Conservation (phyloP, 2,113 vertebrate genomes). For the Amblyopsis rosae region DNA sequence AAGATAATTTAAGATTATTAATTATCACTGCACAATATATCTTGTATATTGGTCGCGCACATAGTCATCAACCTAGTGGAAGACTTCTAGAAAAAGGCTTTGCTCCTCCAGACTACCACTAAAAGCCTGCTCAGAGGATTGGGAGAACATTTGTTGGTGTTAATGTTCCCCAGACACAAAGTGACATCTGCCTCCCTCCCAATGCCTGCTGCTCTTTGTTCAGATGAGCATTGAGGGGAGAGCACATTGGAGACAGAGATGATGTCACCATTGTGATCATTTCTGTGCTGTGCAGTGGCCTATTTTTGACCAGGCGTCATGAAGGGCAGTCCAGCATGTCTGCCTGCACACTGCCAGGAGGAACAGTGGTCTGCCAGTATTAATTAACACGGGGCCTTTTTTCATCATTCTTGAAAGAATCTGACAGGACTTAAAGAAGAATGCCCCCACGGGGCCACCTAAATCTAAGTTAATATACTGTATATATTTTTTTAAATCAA, state of each 20-base stretch:
- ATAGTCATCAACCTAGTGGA: too few relatives aligned
- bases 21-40: too few relatives aligned
- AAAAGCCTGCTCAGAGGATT: conserved; percentile 41
- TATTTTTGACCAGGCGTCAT: conserved; percentile 75
- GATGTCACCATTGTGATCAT: conserved; percentile 76
- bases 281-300: conserved; percentile 66
- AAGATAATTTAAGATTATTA: too few relatives aligned
- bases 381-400: conserved; percentile 68
- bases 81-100: too few relatives aligned
- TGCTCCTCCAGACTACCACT: conserved; percentile 4
- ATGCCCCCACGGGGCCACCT: conserved; percentile 49
- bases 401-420: conserved; percentile 50
- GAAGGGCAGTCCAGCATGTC: conserved; percentile 66
- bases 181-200: conserved; percentile 73
- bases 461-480: conserved; percentile 24
- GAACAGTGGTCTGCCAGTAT: conserved; percentile 70
- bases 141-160: conserved; percentile 68
- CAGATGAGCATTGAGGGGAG: conserved; percentile 59
- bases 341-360: conserved; percentile 64
- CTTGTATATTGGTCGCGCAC: too few relatives aligned
- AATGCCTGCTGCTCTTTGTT: conserved; percentile 76
- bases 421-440: conserved; percentile 38
- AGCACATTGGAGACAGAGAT: conserved; percentile 67
- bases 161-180: conserved; percentile 74
- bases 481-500: conserved; percentile 3